Evolutionary conservation across 2,888 invertebrate genomes (phyloP).

Genomic region (Lithosia quadra): DNA sequence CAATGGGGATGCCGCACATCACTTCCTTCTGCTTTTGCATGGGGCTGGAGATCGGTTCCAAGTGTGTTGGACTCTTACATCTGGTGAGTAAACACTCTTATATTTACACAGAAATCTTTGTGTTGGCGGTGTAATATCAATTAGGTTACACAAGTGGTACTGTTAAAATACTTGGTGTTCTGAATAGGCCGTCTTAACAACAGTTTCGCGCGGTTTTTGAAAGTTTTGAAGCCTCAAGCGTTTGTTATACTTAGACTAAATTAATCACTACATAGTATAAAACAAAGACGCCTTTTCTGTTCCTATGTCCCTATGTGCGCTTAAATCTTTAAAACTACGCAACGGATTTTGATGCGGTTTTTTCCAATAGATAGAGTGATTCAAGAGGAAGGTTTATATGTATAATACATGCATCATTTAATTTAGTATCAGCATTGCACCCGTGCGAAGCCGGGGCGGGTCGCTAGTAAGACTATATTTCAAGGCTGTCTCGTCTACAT

Average conservation of each 20-base stretch:
- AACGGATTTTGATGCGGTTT: too few species aligned
- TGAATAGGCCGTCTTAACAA: not conserved
- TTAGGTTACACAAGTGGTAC: not conserved
- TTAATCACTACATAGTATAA: too few species aligned
- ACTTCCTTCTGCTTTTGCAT: slow-evolving; percentile 80
- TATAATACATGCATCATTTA: too few species aligned
- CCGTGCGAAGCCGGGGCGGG: too few species aligned
- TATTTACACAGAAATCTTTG: not conserved
- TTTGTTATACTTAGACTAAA: too few species aligned
- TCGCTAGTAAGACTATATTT: too few species aligned
- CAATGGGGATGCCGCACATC: slow-evolving; percentile 76
- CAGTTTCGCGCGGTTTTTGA: not conserved
- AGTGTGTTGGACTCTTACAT: slow-evolving; percentile 68
- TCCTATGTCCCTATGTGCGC: too few species aligned
- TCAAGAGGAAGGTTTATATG: too few species aligned
- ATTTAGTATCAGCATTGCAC: too few species aligned
- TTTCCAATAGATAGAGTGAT: too few species aligned
- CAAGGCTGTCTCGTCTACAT: not conserved
- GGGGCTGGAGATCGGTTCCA: slow-evolving; percentile 75
- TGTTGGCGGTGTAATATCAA: not conserved
- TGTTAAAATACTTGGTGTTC: not conserved
- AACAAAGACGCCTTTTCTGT: too few species aligned
- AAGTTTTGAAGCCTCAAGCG: not conserved
- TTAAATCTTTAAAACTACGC: too few species aligned
- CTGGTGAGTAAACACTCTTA: slow-evolving; percentile 60